Evolutionary conservation across 2,113 vertebrate genomes (phyloP).

Genomic region (Mustela nigripes): DNA sequence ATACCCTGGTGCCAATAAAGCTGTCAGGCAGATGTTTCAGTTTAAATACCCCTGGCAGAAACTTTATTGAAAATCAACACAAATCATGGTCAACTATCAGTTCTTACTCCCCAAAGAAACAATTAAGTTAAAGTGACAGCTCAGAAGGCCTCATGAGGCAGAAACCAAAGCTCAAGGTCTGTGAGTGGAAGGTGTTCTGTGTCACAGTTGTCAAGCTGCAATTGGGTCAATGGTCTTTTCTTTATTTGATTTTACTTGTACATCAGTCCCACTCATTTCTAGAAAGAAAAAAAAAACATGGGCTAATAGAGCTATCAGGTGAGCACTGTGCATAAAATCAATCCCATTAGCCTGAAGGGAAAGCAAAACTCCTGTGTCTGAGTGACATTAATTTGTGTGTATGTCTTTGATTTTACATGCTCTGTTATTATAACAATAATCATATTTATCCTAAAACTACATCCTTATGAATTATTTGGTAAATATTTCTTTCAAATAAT

Average conservation of each 20-base stretch:
- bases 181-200: not conserved
- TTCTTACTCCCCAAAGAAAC: constrained; percentile 68
- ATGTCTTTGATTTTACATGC: not conserved
- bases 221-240: constrained; percentile 29
- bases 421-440: not conserved
- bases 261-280: constrained; percentile 46
- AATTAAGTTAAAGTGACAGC: constrained; percentile 70
- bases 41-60: constrained; percentile 78
- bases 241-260: constrained; percentile 65
- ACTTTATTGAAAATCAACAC: constrained; percentile 83
- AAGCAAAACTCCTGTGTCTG: constrained; percentile 8
- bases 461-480: not conserved
- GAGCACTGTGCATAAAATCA: constrained; percentile 59
- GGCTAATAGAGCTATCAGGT: constrained; percentile 68
- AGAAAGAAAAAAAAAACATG: not conserved
- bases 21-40: constrained; percentile 73
- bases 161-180: not conserved
- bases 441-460: not conserved
- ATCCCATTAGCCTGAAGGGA: constrained; percentile 55
- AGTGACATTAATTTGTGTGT: constrained; percentile 33
- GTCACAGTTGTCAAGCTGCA: constrained; percentile 39
- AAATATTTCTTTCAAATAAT: constrained; percentile 24
- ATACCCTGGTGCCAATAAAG: constrained; percentile 62
- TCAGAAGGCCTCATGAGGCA: not conserved
- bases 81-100: constrained; percentile 74